Evolutionary conservation across 2,113 vertebrate species (phyloP).

Genomic region (Dipodomys spectabilis): DNA sequence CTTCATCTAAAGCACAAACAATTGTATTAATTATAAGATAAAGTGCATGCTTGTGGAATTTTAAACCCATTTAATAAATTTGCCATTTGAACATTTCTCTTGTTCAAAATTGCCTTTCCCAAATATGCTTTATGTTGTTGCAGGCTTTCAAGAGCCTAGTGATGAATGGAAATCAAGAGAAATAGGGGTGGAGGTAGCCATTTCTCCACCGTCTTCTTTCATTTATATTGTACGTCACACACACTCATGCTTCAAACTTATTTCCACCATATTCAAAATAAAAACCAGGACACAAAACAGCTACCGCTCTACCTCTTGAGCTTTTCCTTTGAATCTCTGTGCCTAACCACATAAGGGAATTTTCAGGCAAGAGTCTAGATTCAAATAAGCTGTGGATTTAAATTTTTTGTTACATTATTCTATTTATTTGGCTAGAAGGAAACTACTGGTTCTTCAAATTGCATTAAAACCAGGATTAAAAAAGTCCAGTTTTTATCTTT

Average conservation of each 20-base stretch:
- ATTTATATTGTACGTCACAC: conserved; percentile 71
- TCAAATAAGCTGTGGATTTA: conserved; percentile 79
- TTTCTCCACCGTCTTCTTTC: conserved; percentile 62
- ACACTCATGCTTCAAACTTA: conserved; percentile 63
- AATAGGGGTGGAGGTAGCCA: conserved; percentile 37
- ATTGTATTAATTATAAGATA: conserved; percentile 69
- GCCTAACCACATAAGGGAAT: conserved; percentile 64
- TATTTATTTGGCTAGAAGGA: conserved; percentile 82
- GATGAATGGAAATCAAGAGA: conserved; percentile 62
- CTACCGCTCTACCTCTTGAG: conserved; percentile 70
- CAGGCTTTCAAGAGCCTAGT: conserved; percentile 38
- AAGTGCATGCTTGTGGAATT: conserved; percentile 71
- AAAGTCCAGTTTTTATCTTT: conserved; percentile 86
- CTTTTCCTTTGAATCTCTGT: conserved; percentile 74
- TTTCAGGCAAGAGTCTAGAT: conserved; percentile 73
- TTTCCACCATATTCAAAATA: conserved; percentile 73
- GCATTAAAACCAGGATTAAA: conserved; percentile 77
- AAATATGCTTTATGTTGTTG: conserved; percentile 52
- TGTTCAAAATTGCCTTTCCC: conserved; percentile 50
- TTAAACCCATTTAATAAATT: conserved; percentile 64
- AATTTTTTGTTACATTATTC: conserved; percentile 50
- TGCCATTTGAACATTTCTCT: conserved; percentile 52
- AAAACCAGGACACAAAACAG: conserved; percentile 59
- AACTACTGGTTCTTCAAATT: conserved; percentile 79
- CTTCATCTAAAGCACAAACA: conserved; percentile 27